Evolutionary conservation across 1,140 invertebrate genomes (phyloP).

Genomic region (Oncopeltus fasciatus): DNA sequence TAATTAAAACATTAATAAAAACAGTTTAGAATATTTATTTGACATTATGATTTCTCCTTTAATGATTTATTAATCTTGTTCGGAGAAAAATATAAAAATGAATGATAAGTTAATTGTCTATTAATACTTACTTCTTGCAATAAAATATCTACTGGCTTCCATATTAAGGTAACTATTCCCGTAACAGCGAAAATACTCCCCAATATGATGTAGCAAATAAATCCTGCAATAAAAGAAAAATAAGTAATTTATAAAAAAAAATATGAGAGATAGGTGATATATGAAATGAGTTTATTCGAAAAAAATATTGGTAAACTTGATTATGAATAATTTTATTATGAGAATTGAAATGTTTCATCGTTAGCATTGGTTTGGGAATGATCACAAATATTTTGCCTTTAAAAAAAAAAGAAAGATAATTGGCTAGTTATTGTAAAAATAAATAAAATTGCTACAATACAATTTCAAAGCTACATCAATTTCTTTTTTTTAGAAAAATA

Average conservation of each 20-base stretch:
- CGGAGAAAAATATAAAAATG: not conserved
- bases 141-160: slow-evolving; percentile 37
- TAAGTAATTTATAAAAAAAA: not conserved
- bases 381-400: too few relatives aligned
- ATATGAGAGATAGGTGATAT: too few relatives aligned
- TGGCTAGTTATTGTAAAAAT: too few relatives aligned
- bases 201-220: not conserved
- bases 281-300: too few relatives aligned
- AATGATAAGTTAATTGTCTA: not conserved
- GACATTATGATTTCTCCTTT: not conserved
- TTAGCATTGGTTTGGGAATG: too few relatives aligned
- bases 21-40: not conserved
- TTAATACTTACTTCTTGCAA: slow-evolving; percentile 32
- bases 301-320: too few relatives aligned
- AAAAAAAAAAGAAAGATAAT: too few relatives aligned
- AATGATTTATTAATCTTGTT: not conserved
- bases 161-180: slow-evolving; percentile 34
- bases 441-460: too few relatives aligned
- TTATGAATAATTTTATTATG: too few relatives aligned
- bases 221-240: slow-evolving; percentile 6
- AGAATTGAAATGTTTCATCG: too few relatives aligned
- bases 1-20: not conserved
- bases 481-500: too few relatives aligned
- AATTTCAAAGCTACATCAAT: too few relatives aligned
- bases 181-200: slow-evolving; percentile 17